These are phyloP conservation scores for Melozone crissalis DNA, from an alignment of 2,113 vertebrate genomes.

Conservation along the genomic window DNA sequence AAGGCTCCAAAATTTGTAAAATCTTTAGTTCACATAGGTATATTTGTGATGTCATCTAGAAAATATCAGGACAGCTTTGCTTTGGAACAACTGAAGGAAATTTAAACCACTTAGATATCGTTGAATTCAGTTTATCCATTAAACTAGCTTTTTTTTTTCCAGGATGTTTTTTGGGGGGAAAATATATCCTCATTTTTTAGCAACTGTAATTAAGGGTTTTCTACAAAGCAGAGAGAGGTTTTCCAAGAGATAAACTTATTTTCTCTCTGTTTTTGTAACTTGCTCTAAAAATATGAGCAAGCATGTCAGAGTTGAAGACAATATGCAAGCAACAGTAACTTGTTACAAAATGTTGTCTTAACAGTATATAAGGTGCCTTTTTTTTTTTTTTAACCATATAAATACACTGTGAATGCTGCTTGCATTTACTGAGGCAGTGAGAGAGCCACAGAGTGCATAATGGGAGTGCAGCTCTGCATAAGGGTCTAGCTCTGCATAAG, in stretches of 20 bases:
- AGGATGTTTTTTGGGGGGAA: not conserved
- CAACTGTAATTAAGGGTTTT: not conserved
- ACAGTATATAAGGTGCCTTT: not conserved
- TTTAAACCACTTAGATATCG: not conserved
- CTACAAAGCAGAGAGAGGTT: not conserved
- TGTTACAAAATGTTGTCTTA: not conserved
- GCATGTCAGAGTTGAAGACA: not conserved
- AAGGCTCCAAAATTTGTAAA: not conserved
- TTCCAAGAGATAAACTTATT: not conserved
- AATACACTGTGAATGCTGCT: rapidly evolving
- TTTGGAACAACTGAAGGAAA: not conserved
- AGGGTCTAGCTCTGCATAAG: too few relatives aligned
- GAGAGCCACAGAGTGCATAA: not conserved
- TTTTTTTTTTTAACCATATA: not conserved
- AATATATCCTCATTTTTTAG: not conserved
- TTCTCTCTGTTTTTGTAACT: not conserved
- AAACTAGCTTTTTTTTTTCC: not conserved
- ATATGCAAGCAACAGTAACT: not conserved
- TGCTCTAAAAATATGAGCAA: not conserved
- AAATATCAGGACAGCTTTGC: not conserved
- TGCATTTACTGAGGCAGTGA: not conserved
- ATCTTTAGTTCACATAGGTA: not conserved
- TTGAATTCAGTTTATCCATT: not conserved
- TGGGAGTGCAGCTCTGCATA: not conserved
- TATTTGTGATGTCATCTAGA: not conserved